phyloP scores from a whole-genome alignment of 2,113 vertebrate species.

The Ptilorrhoa leucosticta region DNA sequence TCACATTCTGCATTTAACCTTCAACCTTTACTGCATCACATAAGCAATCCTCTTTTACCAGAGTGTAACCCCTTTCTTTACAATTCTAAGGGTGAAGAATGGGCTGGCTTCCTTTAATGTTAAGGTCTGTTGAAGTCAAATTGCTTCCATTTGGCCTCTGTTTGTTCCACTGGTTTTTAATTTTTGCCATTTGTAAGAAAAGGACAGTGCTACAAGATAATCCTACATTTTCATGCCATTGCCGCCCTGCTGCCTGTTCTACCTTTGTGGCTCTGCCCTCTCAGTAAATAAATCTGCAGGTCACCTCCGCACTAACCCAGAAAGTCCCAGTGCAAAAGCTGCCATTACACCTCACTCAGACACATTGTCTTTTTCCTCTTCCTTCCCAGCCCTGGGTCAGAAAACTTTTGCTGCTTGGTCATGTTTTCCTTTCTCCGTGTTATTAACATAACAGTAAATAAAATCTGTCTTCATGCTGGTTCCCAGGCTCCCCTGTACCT shows the following conservation, averaged over 20 bases:
- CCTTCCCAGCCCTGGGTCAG: neutral
- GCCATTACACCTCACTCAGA: fast-evolving
- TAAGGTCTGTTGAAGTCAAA: neutral
- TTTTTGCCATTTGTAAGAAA: neutral
- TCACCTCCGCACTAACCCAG: neutral
- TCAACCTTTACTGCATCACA: neutral
- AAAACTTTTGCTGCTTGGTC: neutral
- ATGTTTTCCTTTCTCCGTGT: neutral
- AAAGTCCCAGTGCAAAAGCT: neutral
- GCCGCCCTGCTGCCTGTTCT: neutral
- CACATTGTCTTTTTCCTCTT: neutral
- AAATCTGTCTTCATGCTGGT: neutral
- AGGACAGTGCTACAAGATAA: neutral
- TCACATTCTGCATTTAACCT: neutral
- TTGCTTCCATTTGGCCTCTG: neutral
- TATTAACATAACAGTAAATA: neutral
- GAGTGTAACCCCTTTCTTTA: neutral
- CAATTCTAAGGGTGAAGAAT: neutral
- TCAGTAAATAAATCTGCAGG: neutral
- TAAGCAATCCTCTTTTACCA: neutral
- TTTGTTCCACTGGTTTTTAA: neutral
- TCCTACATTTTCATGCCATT: neutral
- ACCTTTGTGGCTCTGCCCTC: neutral
- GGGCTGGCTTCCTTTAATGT: neutral
- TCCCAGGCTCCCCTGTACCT: neutral